Evolutionary conservation across 2,113 vertebrate genomes (phyloP), one percentile per base, ranked within the genome.

Genomic region (Columba livia): DNA sequence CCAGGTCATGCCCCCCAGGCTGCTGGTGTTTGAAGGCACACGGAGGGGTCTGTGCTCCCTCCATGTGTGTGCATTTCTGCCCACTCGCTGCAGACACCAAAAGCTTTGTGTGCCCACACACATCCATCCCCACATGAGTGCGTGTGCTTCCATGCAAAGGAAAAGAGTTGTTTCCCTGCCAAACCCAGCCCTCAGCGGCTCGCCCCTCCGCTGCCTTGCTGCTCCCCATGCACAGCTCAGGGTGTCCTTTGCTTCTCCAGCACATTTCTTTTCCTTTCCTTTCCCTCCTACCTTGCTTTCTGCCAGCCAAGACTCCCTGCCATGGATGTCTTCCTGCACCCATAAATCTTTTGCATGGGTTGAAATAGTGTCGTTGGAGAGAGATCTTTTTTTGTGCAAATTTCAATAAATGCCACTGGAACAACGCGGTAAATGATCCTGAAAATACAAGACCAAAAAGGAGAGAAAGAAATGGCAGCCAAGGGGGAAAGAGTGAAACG

Each of bases 341-440:
- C 96, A 95, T 97, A 97, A 96, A 97, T 97, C 93, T 97, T 85
- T 89, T 73, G 80, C 85, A 36, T 21, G 77, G 83, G 77, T 61
- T 92, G 93, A 87, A 96, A 79, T 42, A 34, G 93, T 93, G 93
- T 69, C 89, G 85, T 34, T 92, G 89, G 93, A 82, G 85, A 94
- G 82, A 75, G 91, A 94, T 86, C 78, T 85, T 87, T 93, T 95
- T 93, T 93, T 89, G 94, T 95, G 93, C 66, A 74, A 81, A 94
- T 97, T 95, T 97, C 97, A 91, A 96, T 96, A 97, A 97, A 96
- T 56, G 95, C 94, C 94, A 93, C 71, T 34, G 87, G 87, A 95
- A 97, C 93, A 93, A 92, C 31, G 31, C 1, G 9, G 91, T 64
- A 96, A 97, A 93, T 97, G 96, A 97, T 97, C 95, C 95, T 97